Evolutionary conservation across 1,140 invertebrate genomes (phyloP), one percentile per base, ranked within the genome.

Genomic region (Nylanderia fulva): DNA sequence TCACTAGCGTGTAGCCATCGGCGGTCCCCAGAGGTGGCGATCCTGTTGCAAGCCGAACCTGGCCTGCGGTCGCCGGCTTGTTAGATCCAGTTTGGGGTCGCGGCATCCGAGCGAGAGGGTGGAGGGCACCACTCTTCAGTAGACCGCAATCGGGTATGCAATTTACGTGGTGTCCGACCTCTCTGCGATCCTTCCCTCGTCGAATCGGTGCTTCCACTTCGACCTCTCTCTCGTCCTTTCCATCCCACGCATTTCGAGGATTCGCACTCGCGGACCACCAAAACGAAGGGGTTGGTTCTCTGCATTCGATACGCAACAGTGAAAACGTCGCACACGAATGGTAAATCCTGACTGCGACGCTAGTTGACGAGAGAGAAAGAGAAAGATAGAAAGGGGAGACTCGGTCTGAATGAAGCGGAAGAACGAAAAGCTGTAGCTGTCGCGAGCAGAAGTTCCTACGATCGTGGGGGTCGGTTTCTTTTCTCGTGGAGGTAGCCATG

Each of bases 91-190:
- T 92, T 92, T 90, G 89, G 90, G 89, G 91, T 86, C 83, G 75
- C 60, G 60, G 68, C 82, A 83, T n/a, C 77, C 64, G 69, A 42
- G 84, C 54, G 42, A 66, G 66, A 69, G 74, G 64, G 69, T 74
- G 60, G 84, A 76, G 83, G 90, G 68, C 75, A 68, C 85, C 72
- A 92, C 91, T 92, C 87, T 90, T 92, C 88, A 92, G 90, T 88
- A 82, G 85, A 92, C 91, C 91, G 90, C 90, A 93, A 91, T 93
- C 88, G 90, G 87, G 90, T 92, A 92, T 92, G 92, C 90, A 92
- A 93, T 93, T 92, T 93, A 92, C 90, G 90, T 91, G 90, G 88
- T 90, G 86, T 93, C 88, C 88, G 88, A 92, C 88, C 87, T 91
- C 92, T 86, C 80, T 45, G 27, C 13, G 48, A 24, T 56, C 48